Conservation (phyloP, 2,888 invertebrate genomes). For the Deladenus siricidicola region DNA sequence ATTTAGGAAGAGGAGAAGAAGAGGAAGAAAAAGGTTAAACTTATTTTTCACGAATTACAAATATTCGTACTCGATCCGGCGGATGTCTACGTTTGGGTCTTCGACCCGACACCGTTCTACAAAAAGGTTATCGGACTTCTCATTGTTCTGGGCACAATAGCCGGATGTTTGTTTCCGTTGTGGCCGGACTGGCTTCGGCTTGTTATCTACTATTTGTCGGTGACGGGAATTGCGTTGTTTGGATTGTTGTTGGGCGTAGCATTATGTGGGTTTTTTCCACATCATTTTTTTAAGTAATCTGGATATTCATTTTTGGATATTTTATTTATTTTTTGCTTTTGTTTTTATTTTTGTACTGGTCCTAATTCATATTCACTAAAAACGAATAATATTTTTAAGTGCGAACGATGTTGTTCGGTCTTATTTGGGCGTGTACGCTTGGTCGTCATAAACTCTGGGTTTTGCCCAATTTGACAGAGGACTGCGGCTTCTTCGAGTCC, state of each 20-base stretch:
- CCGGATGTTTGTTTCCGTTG: conserved; percentile 92
- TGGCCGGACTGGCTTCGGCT: conserved; percentile 79
- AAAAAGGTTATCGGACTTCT: conserved; percentile 58
- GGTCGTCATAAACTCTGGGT: conserved; percentile 93
- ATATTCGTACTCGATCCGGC: conserved; percentile 67
- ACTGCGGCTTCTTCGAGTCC: conserved; percentile 95
- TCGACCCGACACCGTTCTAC: conserved; percentile 58
- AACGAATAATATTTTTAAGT: conserved; percentile 56
- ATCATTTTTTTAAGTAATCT: too few species aligned
- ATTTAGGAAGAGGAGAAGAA: conserved; percentile 47
- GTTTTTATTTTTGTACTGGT: background rate
- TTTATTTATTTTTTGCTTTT: background rate
- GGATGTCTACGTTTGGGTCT: conserved; percentile 66
- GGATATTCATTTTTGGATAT: conserved; percentile 52
- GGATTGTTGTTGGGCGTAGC: conserved; percentile 84
- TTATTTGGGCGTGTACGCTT: conserved; percentile 77
- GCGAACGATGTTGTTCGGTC: conserved; percentile 79
- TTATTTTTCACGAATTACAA: conserved; percentile 95
- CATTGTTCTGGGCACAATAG: conserved; percentile 81
- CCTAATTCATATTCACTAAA: background rate
- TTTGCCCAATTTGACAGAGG: conserved; percentile 95
- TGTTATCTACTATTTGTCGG: conserved; percentile 90
- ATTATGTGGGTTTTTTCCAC: too few species aligned
- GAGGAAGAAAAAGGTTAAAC: conserved; percentile 68
- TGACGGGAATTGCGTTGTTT: conserved; percentile 87